Percentiles rank a stretch among this genome's conserved stretches.
These are phyloP conservation scores for Mobula birostris DNA, from an alignment of 2,113 vertebrate genomes.

Conservation along the genomic window DNA sequence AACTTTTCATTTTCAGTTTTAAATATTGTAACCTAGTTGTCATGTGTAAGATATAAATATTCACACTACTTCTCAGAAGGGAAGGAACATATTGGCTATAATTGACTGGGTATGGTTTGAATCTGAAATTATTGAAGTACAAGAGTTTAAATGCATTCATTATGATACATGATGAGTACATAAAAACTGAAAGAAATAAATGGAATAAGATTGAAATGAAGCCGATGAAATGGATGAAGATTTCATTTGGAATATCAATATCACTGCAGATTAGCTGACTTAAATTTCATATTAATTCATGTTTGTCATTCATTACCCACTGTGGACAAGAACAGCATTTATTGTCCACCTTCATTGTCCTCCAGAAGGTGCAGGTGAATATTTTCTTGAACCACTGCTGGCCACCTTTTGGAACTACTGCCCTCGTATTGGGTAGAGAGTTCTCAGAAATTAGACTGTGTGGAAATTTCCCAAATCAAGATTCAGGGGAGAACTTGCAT, in stretches of 20 bases:
- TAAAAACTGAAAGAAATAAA: neutral
- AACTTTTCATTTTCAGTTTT: neutral
- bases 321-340: too few relatives aligned
- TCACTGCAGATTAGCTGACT: neutral
- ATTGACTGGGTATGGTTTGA: neutral
- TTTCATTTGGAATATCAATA: neutral
- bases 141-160: neutral
- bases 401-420: too few relatives aligned
- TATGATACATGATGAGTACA: neutral
- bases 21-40: neutral
- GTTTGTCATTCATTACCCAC: too few relatives aligned
- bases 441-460: too few relatives aligned
- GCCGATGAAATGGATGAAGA: neutral
- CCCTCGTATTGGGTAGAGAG: too few relatives aligned
- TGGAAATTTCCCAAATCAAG: too few relatives aligned
- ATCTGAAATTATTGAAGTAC: neutral
- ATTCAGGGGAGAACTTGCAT: too few relatives aligned
- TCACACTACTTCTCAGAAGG: neutral
- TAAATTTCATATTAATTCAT: too few relatives aligned
- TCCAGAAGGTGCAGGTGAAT: too few relatives aligned
- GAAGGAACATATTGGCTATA: neutral
- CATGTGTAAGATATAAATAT: neutral
- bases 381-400: too few relatives aligned
- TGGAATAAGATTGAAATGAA: neutral
- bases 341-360: too few relatives aligned